Base-by-base conservation (phyloP, 64 coral and sea anemone genomes). In the Montipora cactus region DNA sequence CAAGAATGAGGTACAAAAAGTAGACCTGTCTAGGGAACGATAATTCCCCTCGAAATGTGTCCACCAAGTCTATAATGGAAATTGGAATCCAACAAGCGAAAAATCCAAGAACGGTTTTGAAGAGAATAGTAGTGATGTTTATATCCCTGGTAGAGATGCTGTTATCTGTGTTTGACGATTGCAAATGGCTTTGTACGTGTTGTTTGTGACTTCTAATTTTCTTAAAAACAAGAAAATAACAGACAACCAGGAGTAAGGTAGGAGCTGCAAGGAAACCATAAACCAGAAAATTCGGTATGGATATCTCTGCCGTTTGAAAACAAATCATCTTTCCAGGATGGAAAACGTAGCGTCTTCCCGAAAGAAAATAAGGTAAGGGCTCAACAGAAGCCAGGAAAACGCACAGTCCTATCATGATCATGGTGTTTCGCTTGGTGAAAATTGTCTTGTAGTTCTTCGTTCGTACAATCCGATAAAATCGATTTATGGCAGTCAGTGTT, bases 291-390 rank as follows among this genome's bases (percentile, higher is more conserved):
- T 76, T 64, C 81, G 90, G 75, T 80, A 95, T 21, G 16, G 89
- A 92, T 19, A 70, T 77, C 28, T 92, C 85, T 44, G 37, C 79
- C 49, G 90, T 79, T 47, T 91, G 93, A 89, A 94, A 94, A n/a
- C 95, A 97, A 79, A 97, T 84, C 70, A 87, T 44, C 72, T 97
- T 97, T 1, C 95, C 95, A n/a, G 95, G 89, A 37, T 97, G 92
- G 59, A 97, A 97, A 5, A 71, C 75, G 59, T 94, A 97, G 4
- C 25, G 80, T 74, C 76, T 78, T 21, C 93, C 92, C 62, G 88
- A 87, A 2, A 70, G 57, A 16, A 93, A 18, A 14, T 93, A 87
- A 3, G 72, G 74, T 23, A 87, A 47, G 25, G 83, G 91, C 2
- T 80, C 91, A 37, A 87, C 10, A 21, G 25, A 52, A 28, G 83